Evolutionary conservation across 2,888 invertebrate species (phyloP), one percentile per base, ranked within the genome.

Genomic region (Lysandra bellargus): DNA sequence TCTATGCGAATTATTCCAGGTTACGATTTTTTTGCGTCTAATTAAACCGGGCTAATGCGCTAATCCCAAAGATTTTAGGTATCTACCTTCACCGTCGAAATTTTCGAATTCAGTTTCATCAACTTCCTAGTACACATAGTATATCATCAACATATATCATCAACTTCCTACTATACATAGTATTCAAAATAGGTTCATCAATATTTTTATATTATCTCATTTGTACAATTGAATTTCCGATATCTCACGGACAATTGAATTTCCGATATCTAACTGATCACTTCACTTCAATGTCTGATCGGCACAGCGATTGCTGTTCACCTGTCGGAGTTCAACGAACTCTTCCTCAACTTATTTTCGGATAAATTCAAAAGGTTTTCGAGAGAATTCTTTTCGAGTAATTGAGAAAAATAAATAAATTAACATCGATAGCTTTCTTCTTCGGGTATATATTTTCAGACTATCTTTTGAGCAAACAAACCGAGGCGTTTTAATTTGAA

Each of bases 261-360:
- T 37, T 14, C 14, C 69, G 69, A 69, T 37, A 69, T 17, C 69
- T 69, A 5, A 69, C 69, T 37, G 69, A 69, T 69, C 69, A 69
- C 33, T 69, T 69, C 30, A 69, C 69, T 5, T 69, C 33, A 14
- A 69, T 9, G 14, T 69, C 33, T 33, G 69, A 69, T 69, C 69
- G 69, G 33, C 69, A 69, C 69, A 5, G 37, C 30, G 69, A 69
- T 69, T 37, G 69, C 37, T 69, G 69, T 69, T 69, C 33, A 69
- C 69, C 69, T 69, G 69, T 69, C 33, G 33, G 17, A 69, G 69
- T 69, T 69, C 33, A 33, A 37, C 14, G 69, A 69, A 69, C 69
- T 37, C 12, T 64, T 64, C 33, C 33, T 37, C 17, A 33, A 69
- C 69, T 37, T 69, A 33, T 69, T 69, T 69, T 69, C 69, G 33